Evolutionary conservation across 2,797 vertebrate genomes (phyloP), one percentile per base, ranked within the genome.

Genomic region (Pagetopsis macropterus): DNA sequence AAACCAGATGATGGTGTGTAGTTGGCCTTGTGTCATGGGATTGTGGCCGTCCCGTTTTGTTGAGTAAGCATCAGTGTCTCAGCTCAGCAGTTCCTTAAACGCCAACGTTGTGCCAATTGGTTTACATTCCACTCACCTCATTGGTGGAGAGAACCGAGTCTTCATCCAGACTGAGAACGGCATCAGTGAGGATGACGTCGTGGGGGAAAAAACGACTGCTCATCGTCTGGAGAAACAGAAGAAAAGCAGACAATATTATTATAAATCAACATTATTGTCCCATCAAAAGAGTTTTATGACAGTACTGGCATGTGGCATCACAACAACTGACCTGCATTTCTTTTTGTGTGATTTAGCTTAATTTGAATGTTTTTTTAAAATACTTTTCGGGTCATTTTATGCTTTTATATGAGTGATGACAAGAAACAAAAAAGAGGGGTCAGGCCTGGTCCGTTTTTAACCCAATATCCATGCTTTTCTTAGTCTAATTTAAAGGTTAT

Each of bases 111-210:
- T 0, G 27, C 19, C 55, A 66, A 33, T 7, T 6, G 46, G 27
- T 55, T 56, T 50, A 60, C 50, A 64, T 55, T 17, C 61, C 50
- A 72, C 92, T 91, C 84, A 95, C 95, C 93, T 96, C 95, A 83
- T 96, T 96, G 75, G 94, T 96, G 5, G 95, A 95, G 64, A 96
- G 92, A 37, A 96, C 94, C 0, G 95, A 94, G 84, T 96, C 95
- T 84, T 96, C 95, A 51, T 96, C 95, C 88, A 96, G 90, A 78
- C 94, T 95, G 81, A 96, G 94, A 17, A 96, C 71, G 4, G 94
- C 94, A 14, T 96, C 95, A 1, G 94, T 94, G 71, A 75, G 70
- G 90, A 95, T 89, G 83, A 82, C 84, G 40, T 93, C 82, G 63
- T 95, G 88, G 41, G 93, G 95, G 86, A 82, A 92, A 78, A 96